These are phyloP conservation scores for Tetragonisca angustula DNA, from an alignment of 2,888 invertebrate genomes.

Conservation along the genomic window DNA sequence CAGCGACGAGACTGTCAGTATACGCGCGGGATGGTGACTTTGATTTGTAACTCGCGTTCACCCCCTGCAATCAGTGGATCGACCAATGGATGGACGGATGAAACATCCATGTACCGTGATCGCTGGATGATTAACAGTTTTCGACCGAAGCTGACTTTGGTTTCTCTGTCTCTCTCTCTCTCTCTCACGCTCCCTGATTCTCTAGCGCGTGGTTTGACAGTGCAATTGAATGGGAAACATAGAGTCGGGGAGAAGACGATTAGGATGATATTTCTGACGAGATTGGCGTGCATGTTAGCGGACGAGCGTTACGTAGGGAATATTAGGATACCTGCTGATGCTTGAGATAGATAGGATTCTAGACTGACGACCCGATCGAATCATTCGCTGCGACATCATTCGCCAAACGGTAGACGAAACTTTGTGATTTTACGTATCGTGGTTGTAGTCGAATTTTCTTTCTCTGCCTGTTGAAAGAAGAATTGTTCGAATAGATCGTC, in stretches of 20 bases:
- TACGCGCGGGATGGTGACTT: conserved; percentile 58
- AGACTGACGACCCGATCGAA: not conserved
- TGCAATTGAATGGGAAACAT: not conserved
- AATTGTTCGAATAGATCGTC: too few species aligned
- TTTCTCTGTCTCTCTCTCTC: not conserved
- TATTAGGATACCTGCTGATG: not conserved
- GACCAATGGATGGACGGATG: conserved; percentile 55
- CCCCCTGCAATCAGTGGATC: conserved; percentile 62
- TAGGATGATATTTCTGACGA: conserved; percentile 8
- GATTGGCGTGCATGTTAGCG: not conserved
- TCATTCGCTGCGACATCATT: not conserved
- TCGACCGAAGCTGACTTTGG: conserved; percentile 22
- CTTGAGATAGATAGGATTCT: not conserved
- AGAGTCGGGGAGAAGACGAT: not conserved
- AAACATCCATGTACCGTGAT: conserved; percentile 51
- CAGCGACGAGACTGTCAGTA: conserved; percentile 30
- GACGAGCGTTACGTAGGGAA: not conserved
- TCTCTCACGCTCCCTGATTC: not conserved
- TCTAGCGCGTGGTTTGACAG: not conserved
- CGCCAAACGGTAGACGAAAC: not conserved
- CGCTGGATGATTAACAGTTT: conserved; percentile 65
- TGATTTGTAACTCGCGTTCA: conserved; percentile 70
- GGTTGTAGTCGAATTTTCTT: too few species aligned
- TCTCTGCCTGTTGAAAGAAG: too few species aligned
- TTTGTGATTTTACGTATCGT: too few species aligned